Conservation (phyloP, 2,797 vertebrate genomes). For the Gallinago solitaria region DNA sequence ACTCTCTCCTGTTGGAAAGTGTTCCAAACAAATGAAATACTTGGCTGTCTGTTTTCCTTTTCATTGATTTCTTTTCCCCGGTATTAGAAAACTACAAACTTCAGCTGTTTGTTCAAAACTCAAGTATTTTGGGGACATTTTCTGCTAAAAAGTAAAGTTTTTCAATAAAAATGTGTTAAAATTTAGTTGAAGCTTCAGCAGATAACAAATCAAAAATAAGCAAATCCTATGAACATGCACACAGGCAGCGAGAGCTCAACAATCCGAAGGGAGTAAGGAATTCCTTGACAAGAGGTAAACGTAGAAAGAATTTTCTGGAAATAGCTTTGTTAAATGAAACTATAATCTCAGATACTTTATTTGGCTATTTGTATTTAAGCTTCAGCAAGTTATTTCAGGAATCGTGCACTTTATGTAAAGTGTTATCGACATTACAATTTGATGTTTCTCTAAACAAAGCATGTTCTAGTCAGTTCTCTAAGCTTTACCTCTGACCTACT, state of each 20-base stretch:
- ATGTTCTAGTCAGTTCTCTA: background rate
- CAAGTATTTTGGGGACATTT: background rate
- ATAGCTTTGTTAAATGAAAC: background rate
- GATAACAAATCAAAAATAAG: background rate
- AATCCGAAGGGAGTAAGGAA: background rate
- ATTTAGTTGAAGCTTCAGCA: background rate
- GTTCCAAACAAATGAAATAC: background rate
- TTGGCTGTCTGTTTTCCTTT: background rate
- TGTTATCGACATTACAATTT: background rate
- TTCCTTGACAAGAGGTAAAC: background rate
- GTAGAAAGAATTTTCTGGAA: background rate
- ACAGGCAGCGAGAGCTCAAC: background rate
- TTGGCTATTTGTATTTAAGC: background rate
- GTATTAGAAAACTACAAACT: background rate
- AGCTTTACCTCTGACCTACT: background rate
- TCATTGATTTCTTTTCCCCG: background rate
- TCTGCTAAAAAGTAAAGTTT: background rate
- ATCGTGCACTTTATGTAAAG: background rate
- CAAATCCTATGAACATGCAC: background rate
- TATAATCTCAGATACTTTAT: background rate
- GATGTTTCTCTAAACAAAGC: background rate
- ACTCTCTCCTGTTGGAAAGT: background rate
- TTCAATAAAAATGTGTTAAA: background rate
- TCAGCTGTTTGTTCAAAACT: background rate
- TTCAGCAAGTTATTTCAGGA: background rate